Evolutionary conservation across 2,113 vertebrate species (phyloP).

Genomic region (Hepsetus odoe): DNA sequence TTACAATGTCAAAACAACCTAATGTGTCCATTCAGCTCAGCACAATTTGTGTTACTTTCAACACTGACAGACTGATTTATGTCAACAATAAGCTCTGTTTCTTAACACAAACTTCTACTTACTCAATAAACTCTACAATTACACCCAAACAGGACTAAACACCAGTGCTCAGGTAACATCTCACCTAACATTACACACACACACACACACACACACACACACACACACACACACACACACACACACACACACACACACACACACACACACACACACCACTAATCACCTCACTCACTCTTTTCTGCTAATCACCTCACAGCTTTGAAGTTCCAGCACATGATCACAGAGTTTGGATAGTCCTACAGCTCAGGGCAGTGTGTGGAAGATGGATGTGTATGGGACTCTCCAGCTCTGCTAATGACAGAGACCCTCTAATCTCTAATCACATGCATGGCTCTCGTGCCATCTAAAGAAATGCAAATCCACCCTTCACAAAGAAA

Average conservation of each 20-base stretch:
- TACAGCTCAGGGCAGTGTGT: neutral
- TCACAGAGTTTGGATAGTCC: conserved; percentile 26
- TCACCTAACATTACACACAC: conserved; percentile 19
- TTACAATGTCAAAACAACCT: too few relatives aligned
- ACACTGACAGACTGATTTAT: too few relatives aligned
- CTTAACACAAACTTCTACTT: too few relatives aligned
- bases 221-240: conserved; percentile 49
- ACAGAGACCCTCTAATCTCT: conserved; percentile 26
- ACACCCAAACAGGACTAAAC: conserved; percentile 28
- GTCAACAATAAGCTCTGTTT: too few relatives aligned
- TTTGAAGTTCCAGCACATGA: conserved; percentile 56
- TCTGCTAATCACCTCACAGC: conserved; percentile 37
- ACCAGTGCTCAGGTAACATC: conserved; percentile 26
- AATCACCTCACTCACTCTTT: conserved; percentile 59
- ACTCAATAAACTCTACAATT: neutral
- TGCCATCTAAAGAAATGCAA: conserved; percentile 21
- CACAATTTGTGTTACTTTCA: too few relatives aligned
- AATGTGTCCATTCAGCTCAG: too few relatives aligned
- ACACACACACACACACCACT: conserved; percentile 57
- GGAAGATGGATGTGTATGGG: conserved; percentile 12
- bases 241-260: neutral
- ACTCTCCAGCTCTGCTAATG: conserved; percentile 13
- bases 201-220: neutral
- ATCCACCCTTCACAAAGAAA: neutral
- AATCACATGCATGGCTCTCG: neutral